Evolutionary conservation across 1,140 invertebrate species (phyloP).

Genomic region (Dolichoris vasculosae): DNA sequence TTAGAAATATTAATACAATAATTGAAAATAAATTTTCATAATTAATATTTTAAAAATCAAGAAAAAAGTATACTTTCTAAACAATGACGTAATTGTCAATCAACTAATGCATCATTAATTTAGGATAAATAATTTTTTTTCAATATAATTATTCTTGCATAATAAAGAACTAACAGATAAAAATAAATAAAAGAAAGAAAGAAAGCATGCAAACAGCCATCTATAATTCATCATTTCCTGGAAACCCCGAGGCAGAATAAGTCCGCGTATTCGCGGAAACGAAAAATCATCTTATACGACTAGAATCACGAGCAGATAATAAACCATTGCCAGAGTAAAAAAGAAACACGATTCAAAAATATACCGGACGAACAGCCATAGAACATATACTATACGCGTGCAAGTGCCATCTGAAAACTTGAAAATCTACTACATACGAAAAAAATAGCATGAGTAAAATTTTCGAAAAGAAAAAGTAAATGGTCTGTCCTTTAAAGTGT

Average conservation of each 20-base stretch:
- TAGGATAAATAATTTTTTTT: background rate
- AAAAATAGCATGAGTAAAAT: background rate
- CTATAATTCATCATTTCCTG: constrained; percentile 52
- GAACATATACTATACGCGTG: background rate
- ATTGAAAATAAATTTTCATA: too few relatives aligned
- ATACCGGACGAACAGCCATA: constrained; percentile 31
- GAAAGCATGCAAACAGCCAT: constrained; percentile 8
- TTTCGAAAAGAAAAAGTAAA: background rate
- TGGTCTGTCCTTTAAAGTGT: background rate
- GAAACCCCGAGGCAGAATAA: constrained; percentile 31
- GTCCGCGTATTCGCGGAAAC: constrained; percentile 33
- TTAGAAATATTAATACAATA: too few relatives aligned
- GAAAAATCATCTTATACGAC: constrained; percentile 44
- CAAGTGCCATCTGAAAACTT: background rate
- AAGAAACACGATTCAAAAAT: constrained; percentile 42
- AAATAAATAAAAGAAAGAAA: constrained; percentile 20
- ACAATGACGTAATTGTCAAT: background rate
- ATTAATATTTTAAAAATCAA: too few relatives aligned
- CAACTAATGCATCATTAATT: background rate
- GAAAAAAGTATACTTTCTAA: background rate
- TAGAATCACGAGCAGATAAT: constrained; percentile 44
- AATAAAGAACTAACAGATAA: constrained; percentile 7
- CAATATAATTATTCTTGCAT: background rate
- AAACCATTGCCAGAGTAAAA: constrained; percentile 29
- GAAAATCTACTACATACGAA: background rate